Evolutionary conservation across 2,888 invertebrate species (phyloP).

Genomic region (Schizotus pectinicornis): DNA sequence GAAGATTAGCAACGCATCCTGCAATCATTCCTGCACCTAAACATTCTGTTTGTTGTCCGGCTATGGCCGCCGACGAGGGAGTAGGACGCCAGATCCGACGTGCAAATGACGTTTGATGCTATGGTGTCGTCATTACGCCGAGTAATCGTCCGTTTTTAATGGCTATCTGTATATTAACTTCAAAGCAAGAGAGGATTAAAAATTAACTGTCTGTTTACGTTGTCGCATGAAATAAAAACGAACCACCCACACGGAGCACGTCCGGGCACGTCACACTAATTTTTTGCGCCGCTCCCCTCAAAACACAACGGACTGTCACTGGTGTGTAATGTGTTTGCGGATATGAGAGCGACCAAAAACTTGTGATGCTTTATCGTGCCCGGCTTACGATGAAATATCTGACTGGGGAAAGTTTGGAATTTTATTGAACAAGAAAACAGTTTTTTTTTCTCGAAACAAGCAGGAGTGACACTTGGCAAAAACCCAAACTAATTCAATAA

Average conservation of each 20-base stretch:
- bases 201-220: conserved; percentile 1
- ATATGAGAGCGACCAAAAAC: not conserved
- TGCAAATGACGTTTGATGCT: too few species aligned
- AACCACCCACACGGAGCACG: not conserved
- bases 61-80: too few species aligned
- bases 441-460: conserved; percentile 13
- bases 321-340: conserved; percentile 8
- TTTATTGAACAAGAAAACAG: conserved; percentile 24
- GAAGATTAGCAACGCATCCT: too few species aligned
- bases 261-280: not conserved
- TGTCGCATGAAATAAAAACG: too few species aligned
- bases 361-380: not conserved
- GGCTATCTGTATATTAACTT: conserved; percentile 3
- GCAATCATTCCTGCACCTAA: too few species aligned
- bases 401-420: conserved; percentile 8
- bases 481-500: conserved; percentile 16
- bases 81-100: too few species aligned
- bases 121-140: too few species aligned
- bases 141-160: not conserved
- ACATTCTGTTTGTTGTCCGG: too few species aligned
- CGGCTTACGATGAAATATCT: conserved; percentile 12
- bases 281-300: not conserved
- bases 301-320: conserved; percentile 12
- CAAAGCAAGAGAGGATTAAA: conserved; percentile 2
- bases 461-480: conserved; percentile 6